Evolutionary conservation across 1,140 invertebrate species (phyloP).

Genomic region (Camponotus floridanus): DNA sequence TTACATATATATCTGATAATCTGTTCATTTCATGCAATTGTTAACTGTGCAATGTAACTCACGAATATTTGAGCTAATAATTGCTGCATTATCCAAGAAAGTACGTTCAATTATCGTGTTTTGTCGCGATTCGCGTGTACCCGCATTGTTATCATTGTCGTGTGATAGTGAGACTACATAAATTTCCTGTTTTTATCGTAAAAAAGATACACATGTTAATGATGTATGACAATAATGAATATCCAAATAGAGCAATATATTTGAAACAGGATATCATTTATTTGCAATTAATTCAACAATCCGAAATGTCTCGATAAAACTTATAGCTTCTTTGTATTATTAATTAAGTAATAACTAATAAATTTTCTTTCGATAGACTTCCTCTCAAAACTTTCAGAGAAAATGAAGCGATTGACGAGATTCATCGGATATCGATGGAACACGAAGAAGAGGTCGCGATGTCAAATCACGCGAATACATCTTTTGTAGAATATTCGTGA

Average conservation of each 20-base stretch:
- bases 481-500: neutral
- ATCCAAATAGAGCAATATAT: neutral
- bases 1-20: neutral
- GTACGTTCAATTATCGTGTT: neutral
- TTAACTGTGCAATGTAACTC: neutral
- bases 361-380: neutral
- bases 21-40: neutral
- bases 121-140: neutral
- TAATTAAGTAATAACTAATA: neutral
- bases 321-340: neutral
- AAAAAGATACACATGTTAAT: neutral
- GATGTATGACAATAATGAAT: neutral
- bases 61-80: neutral
- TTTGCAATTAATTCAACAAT: neutral
- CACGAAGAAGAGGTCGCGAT: neutral
- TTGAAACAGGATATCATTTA: neutral
- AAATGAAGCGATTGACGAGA: neutral
- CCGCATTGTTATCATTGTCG: neutral
- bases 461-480: neutral
- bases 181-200: constrained; percentile 18
- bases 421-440: neutral
- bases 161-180: neutral
- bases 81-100: neutral
- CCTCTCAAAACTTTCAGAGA: neutral
- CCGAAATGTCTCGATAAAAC: neutral